These are phyloP conservation scores for Puffinus mauretanicus DNA, from an alignment of 2,113 vertebrate genomes.

Conservation along the genomic window DNA sequence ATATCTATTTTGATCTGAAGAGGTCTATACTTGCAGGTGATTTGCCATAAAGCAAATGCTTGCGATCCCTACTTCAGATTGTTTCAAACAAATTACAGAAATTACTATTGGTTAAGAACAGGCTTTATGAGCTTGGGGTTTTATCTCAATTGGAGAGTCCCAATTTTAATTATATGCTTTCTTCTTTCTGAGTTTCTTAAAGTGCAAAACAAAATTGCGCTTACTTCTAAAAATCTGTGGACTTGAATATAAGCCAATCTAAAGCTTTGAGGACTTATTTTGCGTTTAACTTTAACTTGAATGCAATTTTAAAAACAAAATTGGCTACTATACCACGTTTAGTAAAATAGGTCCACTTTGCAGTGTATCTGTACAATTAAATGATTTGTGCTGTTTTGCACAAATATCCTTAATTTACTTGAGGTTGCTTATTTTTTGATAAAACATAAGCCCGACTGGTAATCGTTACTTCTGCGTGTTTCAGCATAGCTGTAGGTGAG, in stretches of 20 bases:
- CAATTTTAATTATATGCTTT: background rate
- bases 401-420: constrained; percentile 36
- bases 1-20: background rate
- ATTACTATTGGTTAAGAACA: background rate
- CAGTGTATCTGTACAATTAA: background rate
- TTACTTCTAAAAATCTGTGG: constrained; percentile 28
- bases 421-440: constrained; percentile 48
- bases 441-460: background rate
- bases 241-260: background rate
- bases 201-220: background rate
- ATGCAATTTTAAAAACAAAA: background rate
- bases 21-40: background rate
- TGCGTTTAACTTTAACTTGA: constrained; percentile 20
- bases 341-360: background rate
- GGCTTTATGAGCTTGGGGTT: background rate
- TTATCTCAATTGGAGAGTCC: constrained; percentile 20
- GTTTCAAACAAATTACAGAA: background rate
- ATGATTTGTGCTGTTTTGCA: constrained; percentile 33
- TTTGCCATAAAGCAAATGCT: background rate
- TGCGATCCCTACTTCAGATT: background rate
- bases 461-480: constrained; percentile 7
- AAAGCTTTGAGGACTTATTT: background rate
- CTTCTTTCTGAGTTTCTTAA: constrained; percentile 12
- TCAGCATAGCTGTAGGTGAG: constrained; percentile 19
- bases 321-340: background rate